Evolutionary conservation across 2,797 vertebrate species (phyloP), one percentile per base, ranked within the genome.

Genomic region (Tragelaphus eurycerus): DNA sequence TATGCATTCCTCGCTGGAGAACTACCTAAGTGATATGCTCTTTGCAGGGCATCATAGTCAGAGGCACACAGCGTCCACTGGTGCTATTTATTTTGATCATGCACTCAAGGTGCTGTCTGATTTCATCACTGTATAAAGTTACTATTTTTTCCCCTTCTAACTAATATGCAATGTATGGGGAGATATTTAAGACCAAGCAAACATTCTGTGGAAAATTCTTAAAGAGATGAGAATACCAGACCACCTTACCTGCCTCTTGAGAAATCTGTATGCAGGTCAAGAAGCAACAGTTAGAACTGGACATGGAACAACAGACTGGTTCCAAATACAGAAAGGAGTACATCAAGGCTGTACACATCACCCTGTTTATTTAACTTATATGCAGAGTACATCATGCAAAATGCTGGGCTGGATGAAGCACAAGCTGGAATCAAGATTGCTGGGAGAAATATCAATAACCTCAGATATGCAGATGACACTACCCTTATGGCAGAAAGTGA

Each of bases 131-230:
- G 17, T 46, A 76, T n/a, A 64, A 62, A 94, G 52, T 50, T 89
- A 94, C 34, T 78, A n/a, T 85, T 95, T 71, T 50, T 19, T 4
- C 25, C 48, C 27, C 43, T 92, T 88, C 27, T 52, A 95, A 93
- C 17, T 93, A 90, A 86, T 79, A 88, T 62, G 78, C 34, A 89
- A 64, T 82, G 86, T 79, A 86, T 55, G 31, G 14, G 31, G 57
- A 87, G 25, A 95, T 88, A 93, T 50, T 90, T 92, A 96, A 89
- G n/a, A 89, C 31, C 64, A 93, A 54, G 43, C 17, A 95, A 71
- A 96, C 46, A 83, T 86, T n/a, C 84, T 95, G 86, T 12, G 11
- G 34, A 38, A 71, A 71, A 38, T 38, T 71, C 34, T 71, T 23
- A 23, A 21, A 38, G 38, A 71, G 34, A 71, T 38, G 11, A 10